Base-by-base conservation (phyloP, 1,140 invertebrate genomes). In the Paralvinella palmiformis region DNA sequence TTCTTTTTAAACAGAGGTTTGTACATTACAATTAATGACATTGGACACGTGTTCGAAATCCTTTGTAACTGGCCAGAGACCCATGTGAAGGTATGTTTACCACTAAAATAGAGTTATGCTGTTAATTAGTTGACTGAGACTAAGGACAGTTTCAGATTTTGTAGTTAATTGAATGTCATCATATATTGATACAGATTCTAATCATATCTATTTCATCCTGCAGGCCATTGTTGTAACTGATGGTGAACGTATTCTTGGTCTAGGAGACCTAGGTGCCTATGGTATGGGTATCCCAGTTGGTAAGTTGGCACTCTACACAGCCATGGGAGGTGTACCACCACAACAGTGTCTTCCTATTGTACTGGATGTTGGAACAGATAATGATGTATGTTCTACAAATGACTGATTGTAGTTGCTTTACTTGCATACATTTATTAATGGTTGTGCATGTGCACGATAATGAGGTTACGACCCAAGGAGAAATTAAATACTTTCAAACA, bases 251-350 rank as follows among this genome's bases (percentile, higher is more conserved):
- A 96, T 97, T 71, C 81, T 97, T 64, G 94, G 94, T 73, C 82
- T 97, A 31, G 94, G 94, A 22, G 94, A 97, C 79, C 84, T 96
- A 29, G 94, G 94, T 4, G 91, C 92, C 4, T 92, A 91, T 74
- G 94, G 94, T 2, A 95, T 95, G 90, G 94, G 94, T 57, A 97
- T 97, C 70, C 93, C 93, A n/a, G 90, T 97, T 13, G 94, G 94
- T 33, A 97, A 97, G 82, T 81, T 97, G 53, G 86, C 92, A 2
- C 81, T 97, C 3, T 97, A 96, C 76, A 95, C 94, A 0, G 94
- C 92, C 0, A 78, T 97, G 58, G 93, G 91, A 35, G 92, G 93
- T 6, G 92, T 97, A 65, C 92, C 94, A 74, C 94, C 94, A 0
- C 88, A 94, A 73, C 89, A 93, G 74, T 94, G 91, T 74, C 82